Base-by-base conservation (phyloP, 2,888 invertebrate species). In the Nasonovia ribisnigri region DNA sequence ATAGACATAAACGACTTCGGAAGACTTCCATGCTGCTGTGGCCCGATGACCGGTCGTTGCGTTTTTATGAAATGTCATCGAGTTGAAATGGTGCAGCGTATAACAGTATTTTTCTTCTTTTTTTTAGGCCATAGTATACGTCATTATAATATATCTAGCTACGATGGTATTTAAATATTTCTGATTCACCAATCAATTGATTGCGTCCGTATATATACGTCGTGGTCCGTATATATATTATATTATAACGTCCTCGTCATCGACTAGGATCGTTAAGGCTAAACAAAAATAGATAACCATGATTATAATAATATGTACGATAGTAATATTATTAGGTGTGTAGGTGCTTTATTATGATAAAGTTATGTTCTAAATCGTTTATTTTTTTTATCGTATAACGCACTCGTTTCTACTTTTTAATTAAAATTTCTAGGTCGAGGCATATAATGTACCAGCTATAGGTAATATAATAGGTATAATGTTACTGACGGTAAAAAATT, bases 51-150 rank as follows among this genome's bases (percentile, higher is more conserved):
- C 46, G n/a, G 5, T 90, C n/a, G 6, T n/a, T 90, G n/a, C 36
- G 24, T 67, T 90, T 67, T 90, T 67, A 51, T n/a, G 60, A 54
- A 29, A 88, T 54, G 16, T 89, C 43, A 60, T 89, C 43, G 89
- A 29, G 11, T 36, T 48, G 36, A 48, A 90, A 48, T 10, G n/a
- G 43, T 43, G 29, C 24, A 46, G 29, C 43, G 13, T 36, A 57
- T 86, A 91, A 86, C 57, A n/a, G 57, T 86, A 86, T 46, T 46
- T 43, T 86, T 26, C n/a, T n/a, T n/a, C n/a, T n/a, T 86, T 26
- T 60, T 60, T 43, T 57, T 42, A 89, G 57, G 57, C 43, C 57
- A 29, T 91, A 48, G 29, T 42, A 60, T 46, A 29, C 11, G n/a
- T n/a, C n/a, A 54, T 54, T 16, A 51, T 51, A 51, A 3, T 43